Base-by-base conservation (phyloP, 2,888 invertebrate species). In the Thera obeliscata region DNA sequence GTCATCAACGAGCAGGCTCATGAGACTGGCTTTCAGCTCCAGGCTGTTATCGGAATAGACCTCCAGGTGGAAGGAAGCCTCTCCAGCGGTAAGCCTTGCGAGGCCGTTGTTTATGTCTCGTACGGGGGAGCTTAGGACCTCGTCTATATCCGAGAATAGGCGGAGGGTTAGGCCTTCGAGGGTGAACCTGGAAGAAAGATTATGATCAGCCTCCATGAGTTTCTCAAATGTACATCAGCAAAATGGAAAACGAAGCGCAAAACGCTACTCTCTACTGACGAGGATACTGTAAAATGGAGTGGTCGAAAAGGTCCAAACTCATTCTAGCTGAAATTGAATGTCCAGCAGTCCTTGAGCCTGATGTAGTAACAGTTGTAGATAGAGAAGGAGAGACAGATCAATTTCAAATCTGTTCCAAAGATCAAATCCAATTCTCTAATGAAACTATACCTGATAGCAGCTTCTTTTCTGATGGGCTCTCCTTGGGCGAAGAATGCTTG, bases 401-500 rank as follows among this genome's bases (percentile, higher is more conserved):
- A 22, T 22, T 22, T 22, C 22, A 22, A 22, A 22, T 41, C 3
- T 41, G 41, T 41, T 6, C 6, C 41, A 41, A 41, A 7, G 0
- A 2, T 41, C 4, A 5, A 41, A 41, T 7, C 0, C 43, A 43
- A 3, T 43, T n/a, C n/a, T 7, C 12, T 60, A 38, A n/a, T 49
- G 11, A 7, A 11, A 55, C 2, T 35, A 2, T 79, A 93, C 93
- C 93, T 90, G 5, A 95, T 82, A 2, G 93, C 88, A 1, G 95
- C 89, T 78, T 95, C 95, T 73, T 95, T 95, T 67, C 95, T 94
- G 55, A 95, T 91, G 0, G 95, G 95, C 74, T 96, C 96, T 57
- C 95, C 95, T 78, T 95, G 95, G 9, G 95, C 95, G 76, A 97
- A 95, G 84, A 97, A 97, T 1, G 96, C 96, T 85, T 97, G 96